These are phyloP conservation scores for Aeoliscus strigatus DNA, from an alignment of 2,797 vertebrate species.

Conservation along the genomic window DNA sequence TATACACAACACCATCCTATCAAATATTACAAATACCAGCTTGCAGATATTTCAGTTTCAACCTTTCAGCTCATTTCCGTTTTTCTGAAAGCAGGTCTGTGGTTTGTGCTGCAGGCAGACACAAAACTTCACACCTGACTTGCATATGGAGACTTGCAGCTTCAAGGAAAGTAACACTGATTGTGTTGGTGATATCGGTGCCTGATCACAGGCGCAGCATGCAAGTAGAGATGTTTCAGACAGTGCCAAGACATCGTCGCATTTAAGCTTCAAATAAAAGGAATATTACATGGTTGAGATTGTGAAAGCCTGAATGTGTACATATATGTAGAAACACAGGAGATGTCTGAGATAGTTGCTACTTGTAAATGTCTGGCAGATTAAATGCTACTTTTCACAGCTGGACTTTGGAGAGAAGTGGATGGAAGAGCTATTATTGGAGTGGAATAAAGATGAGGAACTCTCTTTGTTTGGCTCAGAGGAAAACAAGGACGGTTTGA, in stretches of 20 bases:
- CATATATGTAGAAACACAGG: conserved; percentile 25
- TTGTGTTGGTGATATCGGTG: conserved; percentile 12
- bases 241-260: conserved; percentile 25
- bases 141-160: conserved; percentile 22
- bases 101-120: conserved; percentile 14
- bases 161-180: conserved; percentile 33
- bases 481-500: conserved; percentile 37
- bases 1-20: conserved; percentile 36
- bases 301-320: conserved; percentile 10
- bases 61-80: conserved; percentile 25
- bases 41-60: conserved; percentile 20
- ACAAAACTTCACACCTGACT: conserved; percentile 9
- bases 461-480: conserved; percentile 32
- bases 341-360: conserved; percentile 41
- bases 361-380: conserved; percentile 37
- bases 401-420: conserved; percentile 29
- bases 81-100: conserved; percentile 10
- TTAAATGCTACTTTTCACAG: conserved; percentile 64
- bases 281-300: conserved; percentile 20
- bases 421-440: conserved; percentile 35
- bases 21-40: conserved; percentile 35
- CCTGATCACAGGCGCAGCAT: conserved; percentile 20
- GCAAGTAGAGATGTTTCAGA: conserved; percentile 28
- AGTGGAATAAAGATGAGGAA: conserved; percentile 5
- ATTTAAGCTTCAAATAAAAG: conserved; percentile 26